Evolutionary conservation across 2,888 invertebrate genomes (phyloP), one percentile per base, ranked within the genome.

Genomic region (Scaptodrosophila latifasciaeformis): DNA sequence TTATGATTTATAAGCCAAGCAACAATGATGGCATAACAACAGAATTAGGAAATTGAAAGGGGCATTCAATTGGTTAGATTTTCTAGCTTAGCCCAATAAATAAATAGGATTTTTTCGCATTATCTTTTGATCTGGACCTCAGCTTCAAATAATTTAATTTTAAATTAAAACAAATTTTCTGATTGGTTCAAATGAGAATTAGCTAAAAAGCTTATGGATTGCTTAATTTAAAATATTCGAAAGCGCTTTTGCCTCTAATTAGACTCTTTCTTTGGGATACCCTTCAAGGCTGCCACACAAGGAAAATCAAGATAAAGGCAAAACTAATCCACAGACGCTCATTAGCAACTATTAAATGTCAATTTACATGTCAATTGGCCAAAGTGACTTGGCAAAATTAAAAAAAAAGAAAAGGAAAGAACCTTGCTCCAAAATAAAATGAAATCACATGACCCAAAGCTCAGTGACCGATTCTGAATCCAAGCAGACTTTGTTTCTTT

Each of bases 361-460:
- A 82, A 84, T 84, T 82, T 82, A 81, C 83, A 84, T 84, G 83
- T 84, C 83, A 83, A 76, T 77, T 65, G 70, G 69, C 67, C 60
- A 59, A 51, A 59, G 65, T 59, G 61, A 52, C 57, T 55, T 54
- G 60, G 52, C 39, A 44, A 47, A 30, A 34, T 24, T 19, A 53
- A 45, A 46, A 29, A 30, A 47, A 45, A 29, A 13, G 15, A 13
- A 31, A 10, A 15, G 44, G 54, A 56, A 53, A 51, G 30, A 29
- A 34, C 55, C n/a, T n/a, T n/a, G n/a, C n/a, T n/a, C n/a, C n/a
- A n/a, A n/a, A n/a, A n/a, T n/a, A n/a, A n/a, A 50, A 54, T 27
- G 49, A 27, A 1, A 55, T 51, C 75, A 75, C 71, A 70, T 60
- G 78, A 70, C 64, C 64, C 13, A 9, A 13, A 13, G 9, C 29